These are phyloP conservation scores for Pavo muticus DNA, from an alignment of 2,113 vertebrate genomes.

Conservation along the genomic window DNA sequence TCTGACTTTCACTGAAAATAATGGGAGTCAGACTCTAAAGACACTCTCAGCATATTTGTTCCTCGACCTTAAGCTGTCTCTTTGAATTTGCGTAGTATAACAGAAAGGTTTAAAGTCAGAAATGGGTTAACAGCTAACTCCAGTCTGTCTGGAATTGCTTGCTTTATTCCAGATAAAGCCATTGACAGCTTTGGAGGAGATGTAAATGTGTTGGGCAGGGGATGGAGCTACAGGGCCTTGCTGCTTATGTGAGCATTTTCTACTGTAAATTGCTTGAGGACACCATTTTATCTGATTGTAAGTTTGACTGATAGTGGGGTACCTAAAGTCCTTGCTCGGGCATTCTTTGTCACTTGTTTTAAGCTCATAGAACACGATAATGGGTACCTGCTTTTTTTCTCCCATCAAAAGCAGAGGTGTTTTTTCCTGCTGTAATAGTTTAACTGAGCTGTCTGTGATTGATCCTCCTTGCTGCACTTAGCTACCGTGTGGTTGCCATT, in stretches of 20 bases:
- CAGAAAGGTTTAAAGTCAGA: neutral
- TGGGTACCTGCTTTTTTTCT: neutral
- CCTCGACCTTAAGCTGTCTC: neutral
- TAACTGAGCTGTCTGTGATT: neutral
- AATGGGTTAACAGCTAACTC: neutral
- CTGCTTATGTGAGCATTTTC: neutral
- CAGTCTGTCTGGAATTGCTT: neutral
- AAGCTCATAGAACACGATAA: neutral
- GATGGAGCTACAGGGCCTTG: neutral
- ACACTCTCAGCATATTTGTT: neutral
- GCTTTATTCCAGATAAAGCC: neutral
- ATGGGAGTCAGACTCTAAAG: neutral
- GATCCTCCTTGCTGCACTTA: neutral
- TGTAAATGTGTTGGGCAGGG: neutral
- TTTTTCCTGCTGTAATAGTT: neutral
- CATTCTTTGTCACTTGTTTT: constrained; percentile 5
- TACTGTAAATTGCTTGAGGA: neutral
- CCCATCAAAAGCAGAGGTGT: neutral
- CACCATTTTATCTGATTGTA: neutral
- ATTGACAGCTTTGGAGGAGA: neutral
- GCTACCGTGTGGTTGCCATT: neutral
- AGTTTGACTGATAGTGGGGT: neutral
- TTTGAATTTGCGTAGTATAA: neutral
- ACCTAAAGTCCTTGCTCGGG: neutral
- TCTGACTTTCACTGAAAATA: neutral